Base-by-base conservation (phyloP, 2,113 vertebrate genomes). In the Erinaceus europaeus region DNA sequence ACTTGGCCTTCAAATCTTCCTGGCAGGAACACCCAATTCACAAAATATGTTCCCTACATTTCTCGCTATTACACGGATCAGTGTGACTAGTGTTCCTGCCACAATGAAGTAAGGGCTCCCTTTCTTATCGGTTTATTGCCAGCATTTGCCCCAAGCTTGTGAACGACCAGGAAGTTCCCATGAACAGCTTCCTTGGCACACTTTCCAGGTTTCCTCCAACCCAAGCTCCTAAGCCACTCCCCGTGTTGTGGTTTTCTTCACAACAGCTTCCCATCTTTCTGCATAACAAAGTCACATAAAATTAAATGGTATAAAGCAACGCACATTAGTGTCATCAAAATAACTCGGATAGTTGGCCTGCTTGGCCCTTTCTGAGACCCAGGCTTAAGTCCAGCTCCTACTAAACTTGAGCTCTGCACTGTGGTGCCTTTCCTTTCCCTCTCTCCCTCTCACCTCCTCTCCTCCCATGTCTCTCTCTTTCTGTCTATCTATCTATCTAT, bases 41-140 rank as follows among this genome's bases (percentile, higher is more conserved):
- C n/a, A n/a, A n/a, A n/a, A n/a, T n/a, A 73, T 14, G 36, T 53
- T 73, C 71, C 61, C 84, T 74, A 59, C 68, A 75, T 94, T 82
- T 36, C 36, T 64, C 15, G 38, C 42, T 11, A 32, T 46, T 46
- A 29, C 1, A 62, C 34, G 32, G 36, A 81, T 53, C 34, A 59
- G 17, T n/a, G 12, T 68, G 46, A 10, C 50, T 86, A 72, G 82
- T 6, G 32, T 83, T 90, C 36, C 44, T 42, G 18, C 52, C 21
- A 34, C n/a, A 23, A n/a, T 9, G 25, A 46, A 71, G 69, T 9
- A 72, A 75, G 36, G 25, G 61, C 50, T 42, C 20, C 20, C 23
- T 25, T 9, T 76, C 57, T n/a, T 27, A 75, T 46, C 36, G 13
- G 3, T 61, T 91, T 75, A 59, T 27, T 57, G 3, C 72, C 52